Percentiles rank a stretch among this genome's conserved stretches.
Evolutionary conservation across 2,888 invertebrate species (phyloP).

Genomic region (Anagyrus pseudococci): DNA sequence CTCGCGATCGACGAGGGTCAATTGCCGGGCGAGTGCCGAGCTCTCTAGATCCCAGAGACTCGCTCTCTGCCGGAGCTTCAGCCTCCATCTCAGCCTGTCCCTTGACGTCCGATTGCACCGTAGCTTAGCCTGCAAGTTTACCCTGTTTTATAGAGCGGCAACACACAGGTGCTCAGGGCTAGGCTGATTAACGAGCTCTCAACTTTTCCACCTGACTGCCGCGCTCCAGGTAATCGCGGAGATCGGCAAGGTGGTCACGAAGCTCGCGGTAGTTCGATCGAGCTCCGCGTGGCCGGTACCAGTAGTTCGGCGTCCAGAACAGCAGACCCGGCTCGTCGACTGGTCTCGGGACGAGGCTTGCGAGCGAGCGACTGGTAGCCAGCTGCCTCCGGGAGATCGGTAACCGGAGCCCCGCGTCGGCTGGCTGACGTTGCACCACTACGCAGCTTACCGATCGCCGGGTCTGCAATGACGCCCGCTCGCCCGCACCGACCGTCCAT

Average conservation of each 20-base stretch:
- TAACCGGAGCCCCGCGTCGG: slow-evolving; percentile 59
- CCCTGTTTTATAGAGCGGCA: no score
- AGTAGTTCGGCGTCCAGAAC: slow-evolving; percentile 68
- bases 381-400: slow-evolving; percentile 63
- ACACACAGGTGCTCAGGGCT: no score
- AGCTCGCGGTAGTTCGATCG: slow-evolving; percentile 61
- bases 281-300: slow-evolving; percentile 64
- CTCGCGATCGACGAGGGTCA: slow-evolving; percentile 66
- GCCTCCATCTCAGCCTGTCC: slow-evolving; percentile 55
- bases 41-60: slow-evolving; percentile 67
- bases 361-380: slow-evolving; percentile 62
- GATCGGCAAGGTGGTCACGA: slow-evolving; percentile 48
- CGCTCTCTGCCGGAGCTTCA: slow-evolving; percentile 59
- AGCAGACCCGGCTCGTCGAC: slow-evolving; percentile 56
- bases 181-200: no score
- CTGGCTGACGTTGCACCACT: slow-evolving; percentile 55
- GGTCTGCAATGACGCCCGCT: slow-evolving; percentile 61
- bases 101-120: slow-evolving; percentile 22
- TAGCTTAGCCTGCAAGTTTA: background rate
- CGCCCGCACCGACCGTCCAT: slow-evolving; percentile 62
- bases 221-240: no score
- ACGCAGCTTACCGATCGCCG: slow-evolving; percentile 61
- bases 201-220: no score
- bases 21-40: slow-evolving; percentile 63
- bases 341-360: slow-evolving; percentile 39